Conservation (phyloP, 1,140 invertebrate species). For the Armadillidium nasatum region DNA sequence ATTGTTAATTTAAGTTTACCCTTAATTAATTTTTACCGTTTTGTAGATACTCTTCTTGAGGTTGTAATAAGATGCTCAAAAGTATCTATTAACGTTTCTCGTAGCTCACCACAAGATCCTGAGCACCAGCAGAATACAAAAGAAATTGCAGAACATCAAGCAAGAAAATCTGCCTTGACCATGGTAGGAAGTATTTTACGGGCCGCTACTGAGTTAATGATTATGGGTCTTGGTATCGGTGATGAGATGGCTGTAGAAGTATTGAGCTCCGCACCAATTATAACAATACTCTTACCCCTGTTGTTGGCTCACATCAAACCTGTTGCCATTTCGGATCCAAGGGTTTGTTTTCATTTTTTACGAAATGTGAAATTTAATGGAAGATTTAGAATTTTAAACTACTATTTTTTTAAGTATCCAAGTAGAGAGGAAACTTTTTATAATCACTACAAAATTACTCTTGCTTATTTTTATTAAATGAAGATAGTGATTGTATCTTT, state of each 20-base stretch:
- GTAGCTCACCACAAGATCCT: slow-evolving; percentile 60
- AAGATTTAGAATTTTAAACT: neutral
- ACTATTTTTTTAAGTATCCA: neutral
- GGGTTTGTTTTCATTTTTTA: slow-evolving; percentile 55
- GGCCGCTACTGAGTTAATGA: slow-evolving; percentile 66
- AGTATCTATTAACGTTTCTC: slow-evolving; percentile 26
- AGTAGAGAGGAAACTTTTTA: no score
- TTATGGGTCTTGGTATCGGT: slow-evolving; percentile 56
- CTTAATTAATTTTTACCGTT: no score
- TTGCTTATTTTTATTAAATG: no score
- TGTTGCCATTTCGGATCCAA: slow-evolving; percentile 71
- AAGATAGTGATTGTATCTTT: no score
- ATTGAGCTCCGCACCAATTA: slow-evolving; percentile 57
- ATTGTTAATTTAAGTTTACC: neutral
- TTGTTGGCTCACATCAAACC: slow-evolving; percentile 75
- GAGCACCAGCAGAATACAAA: slow-evolving; percentile 62
- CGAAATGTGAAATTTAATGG: no score
- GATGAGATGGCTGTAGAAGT: slow-evolving; percentile 59
- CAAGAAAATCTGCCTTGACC: slow-evolving; percentile 64
- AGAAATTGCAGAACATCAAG: slow-evolving; percentile 65
- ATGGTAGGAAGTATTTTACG: slow-evolving; percentile 68
- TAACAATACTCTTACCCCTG: slow-evolving; percentile 70
- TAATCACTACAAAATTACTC: no score
- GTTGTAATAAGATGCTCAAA: no score
- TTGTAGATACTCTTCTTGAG: no score